Conservation (phyloP, 2,888 invertebrate genomes). For the Rhogogaster chlorosoma region DNA sequence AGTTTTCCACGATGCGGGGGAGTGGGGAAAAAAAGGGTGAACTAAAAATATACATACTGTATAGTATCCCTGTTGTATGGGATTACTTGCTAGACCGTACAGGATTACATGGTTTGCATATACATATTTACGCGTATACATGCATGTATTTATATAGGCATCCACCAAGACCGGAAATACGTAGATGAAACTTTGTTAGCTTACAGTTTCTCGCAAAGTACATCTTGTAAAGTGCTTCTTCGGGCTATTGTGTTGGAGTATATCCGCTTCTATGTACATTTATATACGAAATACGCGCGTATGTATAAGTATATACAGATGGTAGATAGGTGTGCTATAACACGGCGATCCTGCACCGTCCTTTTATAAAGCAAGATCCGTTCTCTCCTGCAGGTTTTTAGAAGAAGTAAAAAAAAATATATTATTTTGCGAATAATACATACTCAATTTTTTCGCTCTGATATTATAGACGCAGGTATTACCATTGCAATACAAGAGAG, state of each 20-base stretch:
- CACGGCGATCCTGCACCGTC: neutral
- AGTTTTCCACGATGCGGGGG: neutral
- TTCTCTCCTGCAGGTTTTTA: neutral
- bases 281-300: neutral
- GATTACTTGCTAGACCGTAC: constrained; percentile 10
- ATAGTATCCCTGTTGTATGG: neutral
- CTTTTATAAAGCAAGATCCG: neutral
- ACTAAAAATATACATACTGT: neutral
- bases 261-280: constrained; percentile 18
- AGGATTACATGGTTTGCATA: neutral
- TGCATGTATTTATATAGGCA: neutral
- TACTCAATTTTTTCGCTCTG: neutral
- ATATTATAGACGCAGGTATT: neutral
- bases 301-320: neutral
- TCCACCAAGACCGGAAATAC: constrained; percentile 16
- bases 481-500: neutral
- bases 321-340: neutral
- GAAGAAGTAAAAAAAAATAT: too few species aligned
- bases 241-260: constrained; percentile 25
- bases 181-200: constrained; percentile 38
- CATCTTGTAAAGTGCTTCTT: constrained; percentile 38
- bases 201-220: constrained; percentile 30
- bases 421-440: too few species aligned
- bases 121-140: neutral
- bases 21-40: neutral